These are phyloP conservation scores for Sipha flava DNA, from an alignment of 1,140 invertebrate species.

Conservation along the genomic window DNA sequence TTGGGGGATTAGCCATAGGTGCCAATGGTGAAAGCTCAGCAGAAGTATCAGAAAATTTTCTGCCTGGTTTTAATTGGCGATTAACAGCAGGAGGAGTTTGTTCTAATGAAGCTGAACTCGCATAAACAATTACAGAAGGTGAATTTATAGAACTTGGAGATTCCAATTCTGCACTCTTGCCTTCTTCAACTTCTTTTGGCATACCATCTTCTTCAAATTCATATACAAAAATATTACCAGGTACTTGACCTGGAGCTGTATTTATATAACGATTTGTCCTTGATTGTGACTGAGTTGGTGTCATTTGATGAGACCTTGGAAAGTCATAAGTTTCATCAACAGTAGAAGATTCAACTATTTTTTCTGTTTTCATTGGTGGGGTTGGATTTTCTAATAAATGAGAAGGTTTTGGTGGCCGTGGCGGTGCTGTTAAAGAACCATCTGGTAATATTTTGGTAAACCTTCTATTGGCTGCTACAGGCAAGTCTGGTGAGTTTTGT, in stretches of 20 bases:
- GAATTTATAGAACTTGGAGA: constrained; percentile 50
- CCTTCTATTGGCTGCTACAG: constrained; percentile 18
- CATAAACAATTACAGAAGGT: constrained; percentile 25
- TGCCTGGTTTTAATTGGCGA: constrained; percentile 66
- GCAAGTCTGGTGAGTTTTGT: constrained; percentile 44
- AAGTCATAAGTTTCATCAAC: constrained; percentile 54
- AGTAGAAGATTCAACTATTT: constrained; percentile 4
- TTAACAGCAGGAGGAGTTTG: constrained; percentile 62
- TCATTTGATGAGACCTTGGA: constrained; percentile 55
- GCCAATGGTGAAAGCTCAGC: constrained; percentile 41
- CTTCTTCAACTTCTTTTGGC: constrained; percentile 27
- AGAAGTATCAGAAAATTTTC: constrained; percentile 50
- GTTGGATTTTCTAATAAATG: constrained; percentile 45
- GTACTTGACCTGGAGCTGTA: constrained; percentile 54
- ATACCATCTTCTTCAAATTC: constrained; percentile 44
- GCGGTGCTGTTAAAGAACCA: constrained; percentile 50
- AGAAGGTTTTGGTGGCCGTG: constrained; percentile 67
- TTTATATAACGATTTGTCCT: constrained; percentile 52
- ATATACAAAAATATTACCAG: constrained; percentile 49
- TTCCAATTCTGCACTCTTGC: constrained; percentile 43
- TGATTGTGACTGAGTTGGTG: constrained; percentile 36
- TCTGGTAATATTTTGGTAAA: constrained; percentile 33
- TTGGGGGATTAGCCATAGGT: constrained; percentile 45
- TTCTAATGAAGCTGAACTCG: constrained; percentile 39
- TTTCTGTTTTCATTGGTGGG: background rate